Evolutionary conservation across 2,888 invertebrate species (phyloP), one percentile per base, ranked within the genome.

Genomic region (Diaprepes abbreviatus): DNA sequence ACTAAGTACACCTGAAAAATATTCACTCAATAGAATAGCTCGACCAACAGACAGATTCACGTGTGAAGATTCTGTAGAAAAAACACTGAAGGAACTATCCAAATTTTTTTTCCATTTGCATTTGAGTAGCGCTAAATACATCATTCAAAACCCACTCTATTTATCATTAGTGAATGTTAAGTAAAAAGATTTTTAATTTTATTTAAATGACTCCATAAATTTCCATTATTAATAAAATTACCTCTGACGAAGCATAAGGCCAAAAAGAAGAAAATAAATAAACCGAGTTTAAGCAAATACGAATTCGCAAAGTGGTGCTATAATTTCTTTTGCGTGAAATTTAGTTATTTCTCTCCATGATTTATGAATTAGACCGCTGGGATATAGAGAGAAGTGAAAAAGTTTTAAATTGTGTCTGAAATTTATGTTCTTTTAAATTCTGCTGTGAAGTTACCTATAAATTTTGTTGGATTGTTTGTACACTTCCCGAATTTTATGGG

Each of bases 391-490:
- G 75, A 76, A 78, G 78, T 75, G 78, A 79, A 80, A 80, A 80
- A 80, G 76, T 80, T 80, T 78, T 80, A 80, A 80, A 80, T 79
- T 77, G 76, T 74, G 76, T 71, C 67, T 48, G 54, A 50, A 68
- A 68, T 68, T 68, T 68, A 68, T 68, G 63, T 57, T 62, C 60
- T 66, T 54, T 54, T 35, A 54, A 63, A 54, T 52, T 54, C 36
- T 14, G 21, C 28, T 43, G 31, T 43, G 54, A 31, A 24, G 54
- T 63, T 52, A 35, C 19, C 63, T 16, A 40, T 63, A 63, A 54
- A 63, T 63, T 60, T 60, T n/a, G 55, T 36, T 38, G 36, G 24
- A 38, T 55, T 36, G 55, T 38, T 36, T 55, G 24, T 55, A 55
- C 55, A 55, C 35, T 55, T 55, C 55, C 38, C 38, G 38, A 24